phyloP scores from a whole-genome alignment of 2,888 invertebrate species.

The Seira sanloemensis region DNA sequence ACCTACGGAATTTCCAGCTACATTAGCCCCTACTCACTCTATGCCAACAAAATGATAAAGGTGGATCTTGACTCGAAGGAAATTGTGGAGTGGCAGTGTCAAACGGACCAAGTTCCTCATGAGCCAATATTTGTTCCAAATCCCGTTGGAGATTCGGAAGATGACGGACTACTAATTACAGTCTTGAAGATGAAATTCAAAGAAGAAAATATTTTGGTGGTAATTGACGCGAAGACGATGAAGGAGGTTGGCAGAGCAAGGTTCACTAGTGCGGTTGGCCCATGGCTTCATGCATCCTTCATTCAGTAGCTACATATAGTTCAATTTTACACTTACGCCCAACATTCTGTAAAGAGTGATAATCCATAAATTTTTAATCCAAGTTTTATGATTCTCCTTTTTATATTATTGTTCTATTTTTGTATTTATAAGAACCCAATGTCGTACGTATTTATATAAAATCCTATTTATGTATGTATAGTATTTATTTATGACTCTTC shows the following conservation, averaged over 20 bases:
- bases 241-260: slow-evolving; percentile 75
- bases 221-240: slow-evolving; percentile 75
- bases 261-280: slow-evolving; percentile 73
- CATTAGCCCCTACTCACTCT: slow-evolving; percentile 60
- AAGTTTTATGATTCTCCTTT: not conserved
- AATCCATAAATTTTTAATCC: not conserved
- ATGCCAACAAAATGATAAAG: slow-evolving; percentile 75
- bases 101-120: slow-evolving; percentile 75
- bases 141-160: slow-evolving; percentile 76
- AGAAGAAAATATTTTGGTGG: slow-evolving; percentile 73
- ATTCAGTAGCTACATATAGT: slow-evolving; percentile 38
- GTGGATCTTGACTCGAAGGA: slow-evolving; percentile 75
- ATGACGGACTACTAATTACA: slow-evolving; percentile 76
- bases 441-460: not conserved
- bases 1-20: slow-evolving; percentile 77
- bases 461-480: not conserved
- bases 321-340: not conserved
- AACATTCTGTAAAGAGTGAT: not conserved
- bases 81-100: slow-evolving; percentile 75
- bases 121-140: slow-evolving; percentile 77
- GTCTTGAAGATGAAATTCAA: slow-evolving; percentile 73
- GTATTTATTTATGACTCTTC: not conserved
- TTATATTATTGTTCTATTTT: not conserved
- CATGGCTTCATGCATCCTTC: slow-evolving; percentile 74
- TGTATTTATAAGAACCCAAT: not conserved